Evolutionary conservation across 2,888 invertebrate species (phyloP), one percentile per base, ranked within the genome.

Genomic region (Conchocele bisecta): DNA sequence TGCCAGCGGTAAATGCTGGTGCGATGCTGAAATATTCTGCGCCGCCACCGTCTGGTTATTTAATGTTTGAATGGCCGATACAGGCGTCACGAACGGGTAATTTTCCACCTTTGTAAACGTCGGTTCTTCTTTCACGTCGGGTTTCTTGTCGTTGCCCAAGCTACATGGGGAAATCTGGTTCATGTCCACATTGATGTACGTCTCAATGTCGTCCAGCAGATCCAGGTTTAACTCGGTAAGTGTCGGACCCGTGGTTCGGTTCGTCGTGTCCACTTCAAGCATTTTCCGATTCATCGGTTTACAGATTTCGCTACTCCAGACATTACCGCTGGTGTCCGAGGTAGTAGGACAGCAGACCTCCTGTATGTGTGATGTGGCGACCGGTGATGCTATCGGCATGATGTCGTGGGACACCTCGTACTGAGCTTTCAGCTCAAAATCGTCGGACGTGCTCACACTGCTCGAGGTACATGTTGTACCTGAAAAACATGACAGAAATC

Each of bases 401-500:
- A 83, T 61, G 56, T 83, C 83, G 7, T 71, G 73, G 7, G 76
- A 79, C 9, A 58, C 73, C 50, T 86, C 86, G 37, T 81, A 83
- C 48, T 82, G 78, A 17, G 82, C 58, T 26, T 82, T 80, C 24
- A 86, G 72, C 41, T 86, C 86, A 75, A 83, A 83, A 7, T 82
- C 81, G 15, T 82, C 81, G 3, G 66, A 54, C 26, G 59, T 57
- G 13, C 71, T 68, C 4, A 65, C 29, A 24, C 44, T 48, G 5
- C 60, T 65, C 29, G 59, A 56, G 26, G 53, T 66, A 46, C 58
- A 60, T 4, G 51, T 44, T 2, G 74, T 61, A 50, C n/a, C n/a
- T n/a, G n/a, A n/a, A n/a, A n/a, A n/a, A n/a, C n/a, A n/a, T n/a
- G n/a, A n/a, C n/a, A n/a, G n/a, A n/a, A n/a, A n/a, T n/a, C n/a